These are phyloP conservation scores for Hypsopygia costalis DNA, from an alignment of 2,888 invertebrate genomes.

Conservation along the genomic window DNA sequence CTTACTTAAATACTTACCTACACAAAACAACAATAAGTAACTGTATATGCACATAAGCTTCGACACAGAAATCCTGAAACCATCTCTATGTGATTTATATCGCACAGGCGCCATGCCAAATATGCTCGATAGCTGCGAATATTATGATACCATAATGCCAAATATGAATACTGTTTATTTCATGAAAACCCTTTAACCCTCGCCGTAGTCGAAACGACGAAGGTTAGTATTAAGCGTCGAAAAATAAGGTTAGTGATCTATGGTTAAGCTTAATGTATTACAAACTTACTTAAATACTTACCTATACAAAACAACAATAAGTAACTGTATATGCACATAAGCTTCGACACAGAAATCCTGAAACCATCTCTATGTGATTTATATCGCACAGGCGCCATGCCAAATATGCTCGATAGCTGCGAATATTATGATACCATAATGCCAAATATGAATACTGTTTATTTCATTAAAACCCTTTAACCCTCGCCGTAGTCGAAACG, in stretches of 20 bases:
- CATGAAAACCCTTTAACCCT: no score
- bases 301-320: not conserved
- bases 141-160: no score
- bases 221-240: no score
- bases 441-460: no score
- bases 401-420: slow-evolving; percentile 1
- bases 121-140: slow-evolving; percentile 1
- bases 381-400: slow-evolving; percentile 1
- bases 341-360: not conserved
- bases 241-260: no score
- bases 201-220: no score
- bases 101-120: slow-evolving; percentile 3
- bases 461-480: no score
- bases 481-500: no score
- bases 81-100: not conserved
- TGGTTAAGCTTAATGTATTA: no score
- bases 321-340: slow-evolving; percentile 3
- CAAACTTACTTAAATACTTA: no score
- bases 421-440: no score
- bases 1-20: not conserved
- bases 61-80: not conserved
- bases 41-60: slow-evolving; percentile 1
- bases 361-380: not conserved
- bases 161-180: no score
- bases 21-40: not conserved